These are phyloP conservation scores for Mellilla xanthometata DNA, from an alignment of 2,888 invertebrate genomes.

Conservation along the genomic window DNA sequence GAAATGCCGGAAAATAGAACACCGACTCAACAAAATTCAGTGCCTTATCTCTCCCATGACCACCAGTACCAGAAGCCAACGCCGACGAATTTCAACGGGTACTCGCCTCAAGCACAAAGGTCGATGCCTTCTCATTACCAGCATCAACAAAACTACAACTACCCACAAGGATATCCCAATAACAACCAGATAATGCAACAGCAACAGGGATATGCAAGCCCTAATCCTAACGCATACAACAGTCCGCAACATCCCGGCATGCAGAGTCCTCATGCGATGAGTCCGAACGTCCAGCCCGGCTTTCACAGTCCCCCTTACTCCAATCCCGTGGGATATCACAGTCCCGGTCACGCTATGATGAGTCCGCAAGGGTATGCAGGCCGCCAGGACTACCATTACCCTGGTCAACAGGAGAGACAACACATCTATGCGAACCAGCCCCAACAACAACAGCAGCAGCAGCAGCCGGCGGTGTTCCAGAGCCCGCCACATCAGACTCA, in stretches of 20 bases:
- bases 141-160: constrained; percentile 65
- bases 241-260: constrained; percentile 70
- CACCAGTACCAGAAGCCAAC: constrained; percentile 74
- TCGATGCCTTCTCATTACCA: constrained; percentile 63
- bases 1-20: constrained; percentile 57
- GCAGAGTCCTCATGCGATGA: constrained; percentile 68
- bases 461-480: constrained; percentile 54
- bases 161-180: constrained; percentile 61
- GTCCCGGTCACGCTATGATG: constrained; percentile 67
- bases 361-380: constrained; percentile 66
- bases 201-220: constrained; percentile 63
- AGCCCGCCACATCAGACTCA: constrained; percentile 72
- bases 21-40: constrained; percentile 41
- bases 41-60: constrained; percentile 69
- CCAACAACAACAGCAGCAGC: constrained; percentile 29
- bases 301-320: constrained; percentile 72
- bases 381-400: constrained; percentile 66
- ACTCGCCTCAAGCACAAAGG: constrained; percentile 58
- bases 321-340: constrained; percentile 68
- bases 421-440: constrained; percentile 63
- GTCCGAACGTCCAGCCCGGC: constrained; percentile 60
- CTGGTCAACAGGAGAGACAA: constrained; percentile 63
- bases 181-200: constrained; percentile 62
- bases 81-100: constrained; percentile 60
- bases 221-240: constrained; percentile 63